These are phyloP conservation scores for Troides oblongomaculatus DNA, from an alignment of 2,888 invertebrate genomes.

Conservation along the genomic window DNA sequence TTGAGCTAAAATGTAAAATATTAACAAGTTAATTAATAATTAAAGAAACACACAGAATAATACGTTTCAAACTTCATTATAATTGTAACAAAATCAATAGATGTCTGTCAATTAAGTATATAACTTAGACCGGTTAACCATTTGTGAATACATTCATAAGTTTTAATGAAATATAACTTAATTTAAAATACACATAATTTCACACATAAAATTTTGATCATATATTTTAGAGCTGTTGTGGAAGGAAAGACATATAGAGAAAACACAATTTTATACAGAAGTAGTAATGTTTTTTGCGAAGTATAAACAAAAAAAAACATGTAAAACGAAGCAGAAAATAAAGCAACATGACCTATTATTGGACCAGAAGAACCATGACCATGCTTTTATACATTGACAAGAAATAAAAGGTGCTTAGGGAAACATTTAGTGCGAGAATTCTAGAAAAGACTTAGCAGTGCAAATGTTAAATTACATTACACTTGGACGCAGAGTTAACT, in stretches of 20 bases:
- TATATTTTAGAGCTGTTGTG: background rate
- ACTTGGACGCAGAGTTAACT: constrained; percentile 48
- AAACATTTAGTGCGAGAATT: constrained; percentile 70
- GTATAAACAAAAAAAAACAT: constrained; percentile 33
- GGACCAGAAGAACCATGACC: constrained; percentile 46
- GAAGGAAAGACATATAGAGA: background rate
- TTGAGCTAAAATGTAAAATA: constrained; percentile 52
- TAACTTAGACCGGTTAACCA: no score
- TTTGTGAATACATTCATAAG: no score
- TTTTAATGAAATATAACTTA: no score
- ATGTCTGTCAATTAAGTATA: no score
- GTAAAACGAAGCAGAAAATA: constrained; percentile 39
- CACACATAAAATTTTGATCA: background rate
- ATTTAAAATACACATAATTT: background rate
- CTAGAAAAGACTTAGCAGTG: constrained; percentile 64
- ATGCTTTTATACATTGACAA: constrained; percentile 55
- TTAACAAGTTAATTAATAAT: background rate
- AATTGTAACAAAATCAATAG: no score
- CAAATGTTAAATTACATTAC: constrained; percentile 45
- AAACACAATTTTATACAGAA: constrained; percentile 29
- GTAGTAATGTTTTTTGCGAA: constrained; percentile 27
- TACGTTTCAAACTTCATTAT: no score
- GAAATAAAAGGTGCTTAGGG: constrained; percentile 60
- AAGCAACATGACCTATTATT: constrained; percentile 40
- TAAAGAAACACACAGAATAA: background rate